Base-by-base conservation (phyloP, 2,797 vertebrate genomes). In the Sebastes cheni region DNA sequence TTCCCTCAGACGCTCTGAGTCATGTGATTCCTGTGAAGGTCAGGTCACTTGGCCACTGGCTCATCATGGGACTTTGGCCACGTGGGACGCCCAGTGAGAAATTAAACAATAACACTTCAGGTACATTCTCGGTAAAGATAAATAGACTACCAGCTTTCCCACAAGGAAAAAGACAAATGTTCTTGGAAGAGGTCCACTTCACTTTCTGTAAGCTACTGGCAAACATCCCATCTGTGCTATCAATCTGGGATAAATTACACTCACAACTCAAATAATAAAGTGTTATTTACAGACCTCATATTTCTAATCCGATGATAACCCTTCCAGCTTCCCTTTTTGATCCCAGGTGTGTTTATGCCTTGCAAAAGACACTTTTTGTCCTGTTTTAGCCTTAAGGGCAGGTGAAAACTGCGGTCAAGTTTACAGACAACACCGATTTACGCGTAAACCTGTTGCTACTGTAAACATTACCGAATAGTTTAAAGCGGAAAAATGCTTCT, bases 1-100 rank as follows among this genome's bases (percentile, higher is more conserved):
- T 80, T 72, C 82, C 76, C 59, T 56, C 60, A 84, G 80, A 82
- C 72, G 1, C 30, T 5, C 65, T 87, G 86, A 88, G 84, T 90
- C 91, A 93, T 77, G 86, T 92, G 86, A 93, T 54, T 72, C 12
- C 52, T 22, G 64, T 12, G 12, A 77, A 82, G 84, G 71, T 82
- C 75, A 11, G 76, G 80, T 67, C 80, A 60, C 54, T 79, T 2
- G 50, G 70, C 20, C 75, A 67, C 80, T 76, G 56, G 56, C 69
- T 80, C 61, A 23, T n/a, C 23, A 11, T 5, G 61, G 32, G 77
- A 76, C 77, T 56, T 32, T 20, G 2, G 4, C 75, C 5, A 3
- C 39, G 39, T n/a, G 22, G 59, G 65, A 74, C 23, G 5, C 13
- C 2, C 0, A 4, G 56, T 39, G 32, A 56, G 76, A 83, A 60